phyloP scores from a whole-genome alignment of 2,888 invertebrate species.

The Phlogophora meticulosa region DNA sequence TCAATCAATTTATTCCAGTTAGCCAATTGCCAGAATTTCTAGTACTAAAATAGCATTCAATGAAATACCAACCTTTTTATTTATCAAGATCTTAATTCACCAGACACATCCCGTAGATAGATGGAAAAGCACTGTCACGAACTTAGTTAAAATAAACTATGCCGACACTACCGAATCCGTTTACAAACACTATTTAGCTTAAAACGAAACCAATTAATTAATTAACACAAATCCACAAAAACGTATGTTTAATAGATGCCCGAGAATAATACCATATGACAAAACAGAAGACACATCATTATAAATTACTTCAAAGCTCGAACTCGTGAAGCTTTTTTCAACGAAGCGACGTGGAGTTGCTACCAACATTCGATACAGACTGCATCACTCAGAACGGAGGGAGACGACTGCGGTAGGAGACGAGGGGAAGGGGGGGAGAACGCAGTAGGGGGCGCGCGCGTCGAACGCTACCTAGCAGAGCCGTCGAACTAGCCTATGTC shows the following conservation, averaged over 20 bases:
- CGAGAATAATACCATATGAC: conserved; percentile 67
- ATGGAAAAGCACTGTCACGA: conserved; percentile 83
- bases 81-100: conserved; percentile 79
- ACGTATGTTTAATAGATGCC: conserved; percentile 66
- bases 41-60: conserved; percentile 10
- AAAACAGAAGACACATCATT: conserved; percentile 79
- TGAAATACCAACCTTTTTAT: conserved; percentile 76
- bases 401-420: conserved; percentile 71
- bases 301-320: conserved; percentile 86
- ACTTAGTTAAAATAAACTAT: conserved; percentile 82
- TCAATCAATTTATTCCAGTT: neutral
- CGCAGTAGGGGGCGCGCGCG: conserved; percentile 83
- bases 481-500: conserved; percentile 85
- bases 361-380: conserved; percentile 79
- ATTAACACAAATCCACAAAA: conserved; percentile 75
- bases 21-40: neutral
- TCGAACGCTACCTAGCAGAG: conserved; percentile 76
- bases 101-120: conserved; percentile 81
- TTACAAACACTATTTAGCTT: conserved; percentile 74
- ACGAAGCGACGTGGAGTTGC: conserved; percentile 69
- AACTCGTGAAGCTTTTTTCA: conserved; percentile 81
- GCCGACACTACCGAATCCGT: conserved; percentile 81
- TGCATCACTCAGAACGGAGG: conserved; percentile 77
- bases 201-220: conserved; percentile 50
- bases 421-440: conserved; percentile 60